Evolutionary conservation across 2,113 vertebrate genomes (phyloP), one percentile per base, ranked within the genome.

Genomic region (Paramormyrops kingsleyae): DNA sequence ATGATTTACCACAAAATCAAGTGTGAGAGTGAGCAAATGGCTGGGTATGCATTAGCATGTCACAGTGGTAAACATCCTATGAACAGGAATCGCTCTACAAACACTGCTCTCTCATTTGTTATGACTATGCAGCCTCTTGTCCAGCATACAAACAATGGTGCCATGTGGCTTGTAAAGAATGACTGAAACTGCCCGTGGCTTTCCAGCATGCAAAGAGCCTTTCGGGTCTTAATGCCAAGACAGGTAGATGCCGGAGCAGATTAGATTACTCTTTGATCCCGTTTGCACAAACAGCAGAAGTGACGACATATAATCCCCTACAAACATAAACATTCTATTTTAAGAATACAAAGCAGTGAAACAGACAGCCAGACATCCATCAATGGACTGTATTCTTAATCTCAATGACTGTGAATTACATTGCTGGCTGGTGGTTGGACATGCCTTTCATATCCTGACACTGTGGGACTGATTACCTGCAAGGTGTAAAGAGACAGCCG

Each of bases 181-280:
- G 86, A 77, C 50, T 17, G 50, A 87, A 50, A 47, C 24, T 46
- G 7, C 1, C 53, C 5, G 1, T 9, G 24, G 44, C 42, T 12
- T 24, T 74, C 13, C 87, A 49, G 62, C 62, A 27, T 53, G 56
- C 42, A 42, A 52, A 44, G 87, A 31, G 5, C n/a, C 21, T 42
- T 88, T 74, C 24, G 8, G 44, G 1, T 27, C 59, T 88, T 49
- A 46, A 59, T 9, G 62, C 17, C 89, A 19, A 83, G 49, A 27
- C 88, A 42, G 77, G 59, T 80, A 31, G 83, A 93, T 90, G 87
- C 92, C 93, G 94, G 93, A 90, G 91, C 90, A 84, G 94, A 95
- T 95, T 94, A 92, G 92, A 90, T 92, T 91, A 88, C 88, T 89
- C 80, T 83, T 89, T 86, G 92, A 31, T 49, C 35, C 5, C 7